phyloP scores from a whole-genome alignment of 2,888 invertebrate genomes.

The Lepeophtheirus nordmannii region DNA sequence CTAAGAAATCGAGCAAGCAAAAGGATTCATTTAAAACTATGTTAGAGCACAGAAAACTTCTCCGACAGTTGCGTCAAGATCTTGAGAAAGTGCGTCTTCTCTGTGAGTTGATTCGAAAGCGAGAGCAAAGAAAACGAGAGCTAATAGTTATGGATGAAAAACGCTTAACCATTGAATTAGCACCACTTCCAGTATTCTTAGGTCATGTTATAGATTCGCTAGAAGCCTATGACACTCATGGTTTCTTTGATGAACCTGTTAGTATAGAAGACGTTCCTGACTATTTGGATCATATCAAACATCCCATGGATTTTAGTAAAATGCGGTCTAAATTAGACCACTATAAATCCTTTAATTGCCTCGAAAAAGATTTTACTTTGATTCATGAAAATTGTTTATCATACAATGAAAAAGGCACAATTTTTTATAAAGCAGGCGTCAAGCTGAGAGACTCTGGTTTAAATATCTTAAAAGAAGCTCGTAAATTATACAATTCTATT shows the following conservation, averaged over 20 bases:
- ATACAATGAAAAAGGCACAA: slow-evolving; percentile 87
- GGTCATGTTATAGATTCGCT: background rate
- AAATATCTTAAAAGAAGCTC: slow-evolving; percentile 57
- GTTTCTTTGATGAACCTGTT: slow-evolving; percentile 22
- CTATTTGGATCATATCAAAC: slow-evolving; percentile 64
- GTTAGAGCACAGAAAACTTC: slow-evolving; percentile 73
- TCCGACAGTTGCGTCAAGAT: slow-evolving; percentile 83
- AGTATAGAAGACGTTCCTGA: slow-evolving; percentile 50
- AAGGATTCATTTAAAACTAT: slow-evolving; percentile 34
- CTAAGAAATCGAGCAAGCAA: slow-evolving; percentile 40
- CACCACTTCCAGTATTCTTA: slow-evolving; percentile 7
- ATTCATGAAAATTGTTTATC: slow-evolving; percentile 90
- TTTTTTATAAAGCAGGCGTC: slow-evolving; percentile 76
- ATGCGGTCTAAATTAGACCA: slow-evolving; percentile 49
- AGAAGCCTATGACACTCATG: slow-evolving; percentile 15
- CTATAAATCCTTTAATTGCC: slow-evolving; percentile 49
- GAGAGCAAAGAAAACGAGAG: slow-evolving; percentile 85
- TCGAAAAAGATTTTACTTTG: slow-evolving; percentile 79
- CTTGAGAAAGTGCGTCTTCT: slow-evolving; percentile 77
- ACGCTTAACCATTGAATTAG: slow-evolving; percentile 42
- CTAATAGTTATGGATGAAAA: slow-evolving; percentile 38
- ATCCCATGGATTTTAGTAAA: slow-evolving; percentile 75
- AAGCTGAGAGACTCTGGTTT: slow-evolving; percentile 78
- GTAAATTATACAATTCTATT: slow-evolving; percentile 51
- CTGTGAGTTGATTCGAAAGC: slow-evolving; percentile 83